Evolutionary conservation across 1,140 invertebrate genomes (phyloP), one percentile per base, ranked within the genome.

Genomic region (Drosophila rhopaloa): DNA sequence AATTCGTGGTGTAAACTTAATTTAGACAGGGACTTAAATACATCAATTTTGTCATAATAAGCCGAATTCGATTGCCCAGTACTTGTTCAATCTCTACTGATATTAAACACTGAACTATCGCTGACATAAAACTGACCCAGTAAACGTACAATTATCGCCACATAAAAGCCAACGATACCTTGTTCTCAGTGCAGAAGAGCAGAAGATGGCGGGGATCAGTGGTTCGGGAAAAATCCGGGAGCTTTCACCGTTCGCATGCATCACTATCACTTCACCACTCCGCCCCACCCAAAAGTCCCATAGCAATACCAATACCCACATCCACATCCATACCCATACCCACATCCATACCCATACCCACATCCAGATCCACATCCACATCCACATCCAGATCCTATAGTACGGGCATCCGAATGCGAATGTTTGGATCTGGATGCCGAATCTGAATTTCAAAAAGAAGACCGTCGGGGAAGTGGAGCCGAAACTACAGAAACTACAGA

Each of bases 381-480:
- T 19, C 46, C 46, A 7, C 47, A 48, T 27, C 14, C 29, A 43
- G 13, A 50, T 59, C 10, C 29, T 38, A 43, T 29, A 19, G 40
- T 50, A 65, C 41, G 41, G 35, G 41, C 46, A 67, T 65, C 46
- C 41, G 48, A 68, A 67, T 68, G 61, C 79, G 65, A 83, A 75
- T 83, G 80, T 72, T 83, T 79, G 71, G 71, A 79, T 79, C 68
- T 70, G 41, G 54, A 54, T 75, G 60, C 65, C 41, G 75, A 83
- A 70, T 59, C 37, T 46, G 75, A 83, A 70, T 59, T 27, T 75
- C 51, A 40, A 50, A 24, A 46, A 44, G 24, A 44, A 19, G 27
- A 53, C 44, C 67, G 55, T 24, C 53, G 43, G 13, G 41, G 47
- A 46, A 50, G 44, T 55, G 5, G 47, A 27, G 27, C 10, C 7